Percentiles rank a stretch among this genome's conserved stretches.
Conservation (phyloP, 2,888 invertebrate genomes). For the Leptopterna dolabrata region DNA sequence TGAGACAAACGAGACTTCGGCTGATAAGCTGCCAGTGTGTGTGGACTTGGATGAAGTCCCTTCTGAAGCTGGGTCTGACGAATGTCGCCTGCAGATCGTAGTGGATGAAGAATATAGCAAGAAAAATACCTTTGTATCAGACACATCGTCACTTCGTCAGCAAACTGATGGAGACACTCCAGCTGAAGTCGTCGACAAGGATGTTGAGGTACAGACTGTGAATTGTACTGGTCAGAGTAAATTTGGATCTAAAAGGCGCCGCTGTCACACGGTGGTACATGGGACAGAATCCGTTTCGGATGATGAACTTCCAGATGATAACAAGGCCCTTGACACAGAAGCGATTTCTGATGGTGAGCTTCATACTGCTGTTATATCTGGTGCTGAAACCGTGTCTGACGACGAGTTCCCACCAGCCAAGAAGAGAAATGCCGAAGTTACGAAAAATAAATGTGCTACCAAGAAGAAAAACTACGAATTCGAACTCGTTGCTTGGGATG, state of each 20-base stretch:
- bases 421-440: constrained; percentile 16
- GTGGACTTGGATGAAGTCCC: neutral
- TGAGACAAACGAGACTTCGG: neutral
- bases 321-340: constrained; percentile 64
- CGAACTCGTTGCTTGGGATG: neutral
- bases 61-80: neutral
- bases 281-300: constrained; percentile 74
- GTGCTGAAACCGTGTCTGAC: constrained; percentile 77
- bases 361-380: constrained; percentile 64
- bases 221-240: neutral
- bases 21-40: neutral
- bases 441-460: neutral
- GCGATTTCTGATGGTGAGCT: constrained; percentile 87
- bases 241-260: neutral
- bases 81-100: neutral
- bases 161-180: neutral
- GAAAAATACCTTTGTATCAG: neutral
- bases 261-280: constrained; percentile 66
- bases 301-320: constrained; percentile 62
- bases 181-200: neutral
- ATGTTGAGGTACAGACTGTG: neutral
- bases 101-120: neutral
- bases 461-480: neutral
- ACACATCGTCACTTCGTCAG: neutral
- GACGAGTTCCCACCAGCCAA: constrained; percentile 80